These are phyloP conservation scores for Salvator merianae DNA, from an alignment of 2,113 vertebrate genomes.

Conservation along the genomic window DNA sequence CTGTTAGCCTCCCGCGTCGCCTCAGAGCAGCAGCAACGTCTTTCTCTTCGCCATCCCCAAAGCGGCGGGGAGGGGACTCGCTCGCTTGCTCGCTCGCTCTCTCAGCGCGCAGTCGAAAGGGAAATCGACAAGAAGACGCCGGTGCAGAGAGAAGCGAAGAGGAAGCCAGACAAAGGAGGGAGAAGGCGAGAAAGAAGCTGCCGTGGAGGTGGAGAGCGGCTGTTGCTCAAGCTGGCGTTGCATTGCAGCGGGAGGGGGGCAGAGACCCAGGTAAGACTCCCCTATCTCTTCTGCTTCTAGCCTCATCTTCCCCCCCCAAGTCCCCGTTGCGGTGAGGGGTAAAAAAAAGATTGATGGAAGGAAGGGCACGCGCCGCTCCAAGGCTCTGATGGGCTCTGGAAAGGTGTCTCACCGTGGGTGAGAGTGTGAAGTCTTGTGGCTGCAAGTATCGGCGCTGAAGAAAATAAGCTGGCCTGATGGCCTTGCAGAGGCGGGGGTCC, in stretches of 20 bases:
- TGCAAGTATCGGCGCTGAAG: not conserved
- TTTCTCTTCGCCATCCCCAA: not conserved
- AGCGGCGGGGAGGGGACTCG: not conserved
- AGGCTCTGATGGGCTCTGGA: not conserved
- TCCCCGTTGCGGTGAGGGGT: no score
- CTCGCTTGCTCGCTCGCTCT: not conserved
- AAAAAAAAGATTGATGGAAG: not conserved
- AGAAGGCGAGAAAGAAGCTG: no score
- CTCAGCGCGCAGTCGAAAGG: not conserved
- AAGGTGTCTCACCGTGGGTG: no score
- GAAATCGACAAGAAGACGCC: not conserved
- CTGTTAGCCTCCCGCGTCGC: not conserved
- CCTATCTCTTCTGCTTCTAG: not conserved
- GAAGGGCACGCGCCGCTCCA: not conserved
- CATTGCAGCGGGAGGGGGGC: no score
- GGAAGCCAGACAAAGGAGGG: conserved; percentile 16
- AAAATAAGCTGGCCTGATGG: not conserved
- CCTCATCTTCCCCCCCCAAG: not conserved
- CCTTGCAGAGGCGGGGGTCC: not conserved
- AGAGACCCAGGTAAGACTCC: not conserved
- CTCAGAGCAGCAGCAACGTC: not conserved
- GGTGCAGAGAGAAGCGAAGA: not conserved
- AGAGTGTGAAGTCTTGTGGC: not conserved
- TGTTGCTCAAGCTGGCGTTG: not conserved
- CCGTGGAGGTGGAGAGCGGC: not conserved